Evolutionary conservation across 2,888 invertebrate genomes (phyloP), one percentile per base, ranked within the genome.

Genomic region (Melinaea menophilus): DNA sequence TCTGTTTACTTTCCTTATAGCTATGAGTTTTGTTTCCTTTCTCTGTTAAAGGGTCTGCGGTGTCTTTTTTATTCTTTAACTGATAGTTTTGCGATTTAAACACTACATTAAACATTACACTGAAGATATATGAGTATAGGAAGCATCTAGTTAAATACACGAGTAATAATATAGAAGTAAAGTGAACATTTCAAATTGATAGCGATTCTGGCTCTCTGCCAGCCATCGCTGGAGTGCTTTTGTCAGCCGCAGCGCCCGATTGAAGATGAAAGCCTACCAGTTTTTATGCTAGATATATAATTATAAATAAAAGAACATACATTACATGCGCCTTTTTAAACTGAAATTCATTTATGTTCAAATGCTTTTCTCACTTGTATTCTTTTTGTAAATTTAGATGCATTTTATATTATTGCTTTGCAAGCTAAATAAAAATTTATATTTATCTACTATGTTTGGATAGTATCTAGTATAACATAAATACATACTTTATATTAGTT

Each of bases 141-240:
- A 51, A 31, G 31, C 51, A 51, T 51, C 51, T 51, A 51, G 51
- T 51, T 51, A 51, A 51, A 51, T 51, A 64, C 59, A 48, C 58
- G 55, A 58, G 62, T 67, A 60, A 64, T 67, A 64, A 51, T 62
- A 67, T 64, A 48, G 60, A 48, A 55, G 58, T 63, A 62, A 68
- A 69, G 68, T 68, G 68, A 68, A 68, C 75, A 75, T 79, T 78
- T 75, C 78, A 79, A 81, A 81, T 79, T 80, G 79, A 79, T 76
- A 80, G 51, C 51, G 75, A 75, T 75, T 71, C 74, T 84, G 84
- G 84, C 81, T 55, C 45, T 3, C 45, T 64, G 82, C 84, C 84
- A 84, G 76, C 62, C 70, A 74, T 72, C 70, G 68, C 73, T 62
- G 75, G 82, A 75, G 80, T 72, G 77, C 80, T 81, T 82, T 81